phyloP scores from a whole-genome alignment of 2,888 invertebrate genomes.

The Dynastes hyllus region DNA sequence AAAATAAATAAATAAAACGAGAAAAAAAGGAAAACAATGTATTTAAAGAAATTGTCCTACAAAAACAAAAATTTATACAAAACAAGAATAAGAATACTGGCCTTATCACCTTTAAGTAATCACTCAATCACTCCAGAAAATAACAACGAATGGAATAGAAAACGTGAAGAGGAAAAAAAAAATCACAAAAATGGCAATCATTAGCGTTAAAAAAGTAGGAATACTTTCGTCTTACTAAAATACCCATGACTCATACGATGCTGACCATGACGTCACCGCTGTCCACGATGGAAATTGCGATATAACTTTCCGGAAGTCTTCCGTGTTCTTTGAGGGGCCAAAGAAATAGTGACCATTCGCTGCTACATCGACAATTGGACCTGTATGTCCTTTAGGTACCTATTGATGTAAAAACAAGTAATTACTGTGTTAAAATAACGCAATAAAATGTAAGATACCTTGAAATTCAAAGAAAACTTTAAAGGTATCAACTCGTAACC shows the following conservation, averaged over 20 bases:
- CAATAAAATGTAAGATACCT: constrained; percentile 67
- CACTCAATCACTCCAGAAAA: neutral
- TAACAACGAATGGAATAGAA: constrained; percentile 26
- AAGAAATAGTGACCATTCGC: constrained; percentile 77
- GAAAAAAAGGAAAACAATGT: constrained; percentile 41
- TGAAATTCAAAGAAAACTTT: constrained; percentile 76
- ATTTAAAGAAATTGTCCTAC: constrained; percentile 37
- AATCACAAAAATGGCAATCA: constrained; percentile 50
- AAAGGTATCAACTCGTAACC: constrained; percentile 75
- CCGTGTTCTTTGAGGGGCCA: constrained; percentile 73
- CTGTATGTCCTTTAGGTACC: constrained; percentile 69
- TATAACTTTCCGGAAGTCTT: constrained; percentile 74
- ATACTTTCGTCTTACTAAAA: constrained; percentile 59
- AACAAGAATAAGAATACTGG: constrained; percentile 32
- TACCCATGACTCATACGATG: constrained; percentile 78
- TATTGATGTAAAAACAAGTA: constrained; percentile 58
- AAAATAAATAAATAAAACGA: constrained; percentile 24
- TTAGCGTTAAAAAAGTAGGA: constrained; percentile 25
- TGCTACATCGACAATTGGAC: constrained; percentile 74
- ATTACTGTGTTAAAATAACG: neutral
- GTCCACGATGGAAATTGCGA: constrained; percentile 78
- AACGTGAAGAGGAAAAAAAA: constrained; percentile 31
- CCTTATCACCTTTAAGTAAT: constrained; percentile 23
- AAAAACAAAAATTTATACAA: constrained; percentile 20
- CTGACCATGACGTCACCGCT: constrained; percentile 81